Conservation (phyloP, 2,888 invertebrate genomes). For the Dasypogon diadema region DNA sequence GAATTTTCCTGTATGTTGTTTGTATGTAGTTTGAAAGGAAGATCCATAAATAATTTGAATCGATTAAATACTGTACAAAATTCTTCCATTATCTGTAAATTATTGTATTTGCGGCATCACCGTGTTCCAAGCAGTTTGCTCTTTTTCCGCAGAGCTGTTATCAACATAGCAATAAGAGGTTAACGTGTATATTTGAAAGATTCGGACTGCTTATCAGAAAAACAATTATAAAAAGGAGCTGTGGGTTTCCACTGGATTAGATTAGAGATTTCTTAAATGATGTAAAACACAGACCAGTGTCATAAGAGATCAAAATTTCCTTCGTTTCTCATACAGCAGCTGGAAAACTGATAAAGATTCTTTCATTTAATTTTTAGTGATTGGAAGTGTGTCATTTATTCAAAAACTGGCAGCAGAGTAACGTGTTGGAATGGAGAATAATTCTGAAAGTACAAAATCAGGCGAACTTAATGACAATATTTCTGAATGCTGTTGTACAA, state of each 20-base stretch:
- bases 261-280: background rate
- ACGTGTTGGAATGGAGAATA: conserved; percentile 1
- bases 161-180: background rate
- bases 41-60: background rate
- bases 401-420: conserved; percentile 7
- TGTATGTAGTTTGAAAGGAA: background rate
- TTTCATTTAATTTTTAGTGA: conserved; percentile 1
- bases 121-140: background rate
- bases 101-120: background rate
- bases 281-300: background rate
- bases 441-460: conserved; percentile 18
- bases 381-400: background rate
- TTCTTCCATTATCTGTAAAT: background rate
- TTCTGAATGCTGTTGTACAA: conserved; percentile 4
- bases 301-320: background rate
- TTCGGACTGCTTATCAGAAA: background rate
- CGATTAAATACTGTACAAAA: background rate
- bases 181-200: background rate
- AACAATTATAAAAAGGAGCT: background rate
- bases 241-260: background rate
- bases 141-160: background rate
- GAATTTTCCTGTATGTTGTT: background rate
- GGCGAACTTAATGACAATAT: background rate
- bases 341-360: conserved; percentile 10
- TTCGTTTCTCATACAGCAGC: background rate